These are phyloP conservation scores for Naso thynnoides DNA, from an alignment of 2,797 vertebrate species.

Conservation along the genomic window DNA sequence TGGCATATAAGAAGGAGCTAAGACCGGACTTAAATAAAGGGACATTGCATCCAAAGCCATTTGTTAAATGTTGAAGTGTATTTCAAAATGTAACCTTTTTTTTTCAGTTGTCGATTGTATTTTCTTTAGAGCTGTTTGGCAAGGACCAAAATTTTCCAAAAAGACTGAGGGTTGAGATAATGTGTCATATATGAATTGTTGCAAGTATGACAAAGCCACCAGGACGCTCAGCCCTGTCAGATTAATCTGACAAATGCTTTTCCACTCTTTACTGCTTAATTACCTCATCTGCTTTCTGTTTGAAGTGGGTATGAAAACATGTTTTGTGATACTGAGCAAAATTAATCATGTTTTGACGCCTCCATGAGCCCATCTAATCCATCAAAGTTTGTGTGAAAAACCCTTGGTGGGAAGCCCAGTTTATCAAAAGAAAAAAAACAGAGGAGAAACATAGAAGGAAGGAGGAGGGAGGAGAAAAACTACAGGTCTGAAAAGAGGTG, in stretches of 20 bases:
- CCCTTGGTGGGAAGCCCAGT: conserved; percentile 57
- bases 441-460: conserved; percentile 24
- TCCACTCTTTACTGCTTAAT: conserved; percentile 42
- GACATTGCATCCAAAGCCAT: background rate
- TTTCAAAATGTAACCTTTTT: background rate
- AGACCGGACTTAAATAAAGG: no score
- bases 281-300: conserved; percentile 42
- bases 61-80: background rate
- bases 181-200: conserved; percentile 7
- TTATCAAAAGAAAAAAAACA: conserved; percentile 47
- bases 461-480: conserved; percentile 23
- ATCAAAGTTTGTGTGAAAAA: conserved; percentile 49
- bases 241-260: conserved; percentile 39
- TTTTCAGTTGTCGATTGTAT: background rate
- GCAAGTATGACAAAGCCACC: conserved; percentile 3
- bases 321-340: conserved; percentile 50
- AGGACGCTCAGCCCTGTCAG: conserved; percentile 20
- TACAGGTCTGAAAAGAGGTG: conserved; percentile 12
- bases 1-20: no score
- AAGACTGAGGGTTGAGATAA: background rate
- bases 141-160: conserved; percentile 11
- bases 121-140: background rate
- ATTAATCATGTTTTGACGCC: conserved; percentile 55
- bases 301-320: conserved; percentile 45
- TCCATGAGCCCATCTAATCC: conserved; percentile 54